phyloP scores from a whole-genome alignment of 2,113 vertebrate species.

The Rousettus leschenaultii region DNA sequence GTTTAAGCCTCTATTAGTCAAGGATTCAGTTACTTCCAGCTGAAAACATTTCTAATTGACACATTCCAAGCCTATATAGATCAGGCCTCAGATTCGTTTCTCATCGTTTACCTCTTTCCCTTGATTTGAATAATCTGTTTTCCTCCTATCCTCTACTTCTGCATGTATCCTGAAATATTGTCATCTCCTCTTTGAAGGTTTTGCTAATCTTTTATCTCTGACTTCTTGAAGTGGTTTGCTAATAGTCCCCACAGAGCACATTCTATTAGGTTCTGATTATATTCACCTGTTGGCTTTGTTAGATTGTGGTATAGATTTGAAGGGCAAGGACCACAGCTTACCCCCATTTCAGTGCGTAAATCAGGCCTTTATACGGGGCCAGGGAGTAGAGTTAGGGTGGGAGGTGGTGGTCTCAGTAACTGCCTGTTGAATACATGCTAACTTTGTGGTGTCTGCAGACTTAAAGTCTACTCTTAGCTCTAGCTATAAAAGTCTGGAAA shows the following conservation, averaged over 20 bases:
- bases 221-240: neutral
- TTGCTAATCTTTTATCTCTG: neutral
- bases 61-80: neutral
- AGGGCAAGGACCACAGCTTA: neutral
- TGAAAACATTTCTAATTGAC: neutral
- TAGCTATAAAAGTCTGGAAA: conserved; percentile 56
- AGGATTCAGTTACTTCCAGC: neutral
- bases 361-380: neutral
- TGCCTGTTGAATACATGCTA: neutral
- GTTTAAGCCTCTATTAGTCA: neutral
- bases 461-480: neutral
- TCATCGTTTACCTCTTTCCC: neutral
- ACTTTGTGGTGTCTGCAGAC: neutral
- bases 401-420: neutral
- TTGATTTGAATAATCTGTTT: neutral
- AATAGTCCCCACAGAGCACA: neutral
- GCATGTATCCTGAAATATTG: neutral
- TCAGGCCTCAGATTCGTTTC: neutral
- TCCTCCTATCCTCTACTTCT: neutral
- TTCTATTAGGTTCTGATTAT: neutral
- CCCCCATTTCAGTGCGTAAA: neutral
- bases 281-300: neutral
- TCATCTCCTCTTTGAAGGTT: neutral
- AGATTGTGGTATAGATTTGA: neutral
- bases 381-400: neutral